phyloP scores from a whole-genome alignment of 2,113 vertebrate species.

The Sebastes fasciatus region DNA sequence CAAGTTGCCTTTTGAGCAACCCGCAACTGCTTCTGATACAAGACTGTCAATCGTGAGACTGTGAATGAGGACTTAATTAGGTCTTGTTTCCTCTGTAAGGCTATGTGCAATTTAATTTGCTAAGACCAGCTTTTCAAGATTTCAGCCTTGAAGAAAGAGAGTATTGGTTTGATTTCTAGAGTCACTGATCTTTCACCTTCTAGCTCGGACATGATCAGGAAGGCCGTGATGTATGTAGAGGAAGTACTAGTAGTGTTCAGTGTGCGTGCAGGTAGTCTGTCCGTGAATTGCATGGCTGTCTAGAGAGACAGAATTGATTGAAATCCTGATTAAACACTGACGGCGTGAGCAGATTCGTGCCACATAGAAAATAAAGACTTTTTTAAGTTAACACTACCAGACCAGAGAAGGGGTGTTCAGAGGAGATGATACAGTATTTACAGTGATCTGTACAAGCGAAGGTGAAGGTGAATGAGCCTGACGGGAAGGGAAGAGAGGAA shows the following conservation, averaged over 20 bases:
- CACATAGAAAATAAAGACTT: slow-evolving; percentile 36
- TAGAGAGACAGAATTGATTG: slow-evolving; percentile 23
- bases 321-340: slow-evolving; percentile 25
- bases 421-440: slow-evolving; percentile 53
- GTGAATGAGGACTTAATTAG: background rate
- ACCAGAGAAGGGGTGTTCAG: slow-evolving; percentile 17
- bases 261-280: background rate
- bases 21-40: background rate
- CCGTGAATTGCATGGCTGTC: slow-evolving; percentile 8
- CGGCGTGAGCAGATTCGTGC: background rate
- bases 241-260: background rate
- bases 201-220: background rate
- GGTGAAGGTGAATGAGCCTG: background rate
- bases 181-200: background rate
- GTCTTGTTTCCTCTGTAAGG: no score
- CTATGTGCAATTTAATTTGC: background rate
- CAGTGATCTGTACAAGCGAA: slow-evolving; percentile 55
- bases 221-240: background rate
- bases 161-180: background rate
- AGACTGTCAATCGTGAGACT: background rate
- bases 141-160: background rate
- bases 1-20: background rate
- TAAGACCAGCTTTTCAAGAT: slow-evolving; percentile 3
- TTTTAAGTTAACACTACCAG: slow-evolving; percentile 23
- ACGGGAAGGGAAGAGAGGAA: background rate